Evolutionary conservation across 1,140 invertebrate species (phyloP).

Genomic region (Drosophila guanche): DNA sequence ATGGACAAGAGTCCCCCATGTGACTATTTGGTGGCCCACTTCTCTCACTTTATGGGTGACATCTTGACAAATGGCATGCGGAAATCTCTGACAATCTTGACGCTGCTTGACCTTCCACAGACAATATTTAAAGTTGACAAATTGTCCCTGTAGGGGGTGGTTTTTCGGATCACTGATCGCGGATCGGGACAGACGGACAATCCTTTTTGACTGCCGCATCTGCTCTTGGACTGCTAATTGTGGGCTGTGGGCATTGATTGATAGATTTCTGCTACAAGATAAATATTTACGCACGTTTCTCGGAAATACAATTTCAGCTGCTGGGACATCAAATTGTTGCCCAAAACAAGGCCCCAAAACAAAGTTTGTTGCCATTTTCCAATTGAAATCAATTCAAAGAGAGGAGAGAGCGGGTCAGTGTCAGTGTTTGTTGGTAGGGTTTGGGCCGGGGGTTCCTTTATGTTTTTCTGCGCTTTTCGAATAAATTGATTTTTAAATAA

Average conservation of each 20-base stretch:
- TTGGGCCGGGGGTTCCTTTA: slow-evolving; percentile 28
- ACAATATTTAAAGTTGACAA: slow-evolving; percentile 64
- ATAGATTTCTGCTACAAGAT: slow-evolving; percentile 50
- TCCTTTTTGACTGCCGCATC: slow-evolving; percentile 17
- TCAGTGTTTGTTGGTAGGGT: neutral
- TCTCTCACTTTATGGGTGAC: slow-evolving; percentile 28
- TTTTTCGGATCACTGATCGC: neutral
- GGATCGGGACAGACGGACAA: slow-evolving; percentile 27
- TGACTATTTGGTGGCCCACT: slow-evolving; percentile 33
- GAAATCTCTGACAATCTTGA: slow-evolving; percentile 52
- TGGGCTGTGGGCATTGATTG: slow-evolving; percentile 51
- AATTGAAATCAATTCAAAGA: slow-evolving; percentile 17
- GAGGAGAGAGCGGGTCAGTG: slow-evolving; percentile 13
- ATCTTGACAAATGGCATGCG: slow-evolving; percentile 50
- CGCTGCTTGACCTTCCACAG: slow-evolving; percentile 37
- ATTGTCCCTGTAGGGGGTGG: slow-evolving; percentile 30
- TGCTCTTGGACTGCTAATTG: neutral
- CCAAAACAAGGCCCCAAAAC: slow-evolving; percentile 22
- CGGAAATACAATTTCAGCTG: slow-evolving; percentile 62
- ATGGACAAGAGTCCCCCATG: slow-evolving; percentile 2
- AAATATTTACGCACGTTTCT: slow-evolving; percentile 71
- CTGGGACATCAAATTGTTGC: slow-evolving; percentile 52
- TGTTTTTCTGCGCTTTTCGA: slow-evolving; percentile 37
- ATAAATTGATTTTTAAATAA: slow-evolving; percentile 67
- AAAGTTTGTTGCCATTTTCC: slow-evolving; percentile 9